Percentiles rank a stretch among this genome's conserved stretches.
These are phyloP conservation scores for Ptilorrhoa leucosticta DNA, from an alignment of 2,113 vertebrate genomes.

Conservation along the genomic window DNA sequence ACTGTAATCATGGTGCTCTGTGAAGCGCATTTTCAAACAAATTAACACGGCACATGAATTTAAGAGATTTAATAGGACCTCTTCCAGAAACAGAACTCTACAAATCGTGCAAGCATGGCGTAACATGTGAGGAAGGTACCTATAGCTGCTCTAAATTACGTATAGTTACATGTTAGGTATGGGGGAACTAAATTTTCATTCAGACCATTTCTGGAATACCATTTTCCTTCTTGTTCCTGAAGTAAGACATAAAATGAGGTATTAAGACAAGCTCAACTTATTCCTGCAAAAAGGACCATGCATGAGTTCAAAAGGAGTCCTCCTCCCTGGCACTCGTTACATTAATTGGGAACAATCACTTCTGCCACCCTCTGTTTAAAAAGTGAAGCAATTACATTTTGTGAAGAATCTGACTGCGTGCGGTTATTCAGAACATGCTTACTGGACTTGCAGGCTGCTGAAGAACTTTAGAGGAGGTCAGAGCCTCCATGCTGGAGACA, in stretches of 20 bases:
- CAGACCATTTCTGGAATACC: background rate
- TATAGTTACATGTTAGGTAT: accelerated
- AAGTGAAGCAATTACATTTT: background rate
- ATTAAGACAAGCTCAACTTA: background rate
- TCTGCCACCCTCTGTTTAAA: background rate
- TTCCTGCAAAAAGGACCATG: background rate
- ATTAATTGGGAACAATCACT: background rate
- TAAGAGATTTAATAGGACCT: background rate
- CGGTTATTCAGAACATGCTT: background rate
- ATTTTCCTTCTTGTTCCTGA: background rate
- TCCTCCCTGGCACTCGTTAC: accelerated
- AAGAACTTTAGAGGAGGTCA: background rate
- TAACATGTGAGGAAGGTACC: background rate
- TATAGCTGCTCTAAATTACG: background rate
- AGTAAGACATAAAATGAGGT: background rate
- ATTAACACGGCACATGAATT: background rate
- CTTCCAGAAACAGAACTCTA: background rate
- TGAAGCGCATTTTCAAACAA: background rate
- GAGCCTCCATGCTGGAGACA: background rate
- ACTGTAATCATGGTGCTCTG: background rate
- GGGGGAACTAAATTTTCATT: background rate
- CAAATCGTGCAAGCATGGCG: background rate
- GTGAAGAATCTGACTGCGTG: background rate
- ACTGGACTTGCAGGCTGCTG: background rate
- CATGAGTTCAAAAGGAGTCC: background rate